Evolutionary conservation across 2,113 vertebrate species (phyloP).

Genomic region (Catharus fuscescens): DNA sequence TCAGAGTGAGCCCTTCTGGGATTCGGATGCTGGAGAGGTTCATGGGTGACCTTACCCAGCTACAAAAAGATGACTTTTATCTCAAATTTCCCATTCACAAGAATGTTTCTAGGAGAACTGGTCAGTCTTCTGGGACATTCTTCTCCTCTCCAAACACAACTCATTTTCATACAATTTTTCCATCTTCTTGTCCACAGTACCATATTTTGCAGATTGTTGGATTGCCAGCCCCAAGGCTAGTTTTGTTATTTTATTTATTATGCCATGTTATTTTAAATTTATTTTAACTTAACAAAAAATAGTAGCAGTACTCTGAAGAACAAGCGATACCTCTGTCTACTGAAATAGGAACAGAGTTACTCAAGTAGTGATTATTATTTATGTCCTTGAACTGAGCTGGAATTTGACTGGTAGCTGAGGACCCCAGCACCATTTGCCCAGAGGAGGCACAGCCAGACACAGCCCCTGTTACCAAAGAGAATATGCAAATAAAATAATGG

Average conservation of each 20-base stretch:
- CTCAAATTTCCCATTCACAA: neutral
- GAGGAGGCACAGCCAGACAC: neutral
- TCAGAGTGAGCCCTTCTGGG: neutral
- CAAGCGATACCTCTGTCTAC: neutral
- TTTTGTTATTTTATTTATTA: neutral
- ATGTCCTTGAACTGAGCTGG: neutral
- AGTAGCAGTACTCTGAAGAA: neutral
- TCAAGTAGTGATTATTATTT: neutral
- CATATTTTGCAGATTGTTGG: neutral
- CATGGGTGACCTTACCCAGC: neutral
- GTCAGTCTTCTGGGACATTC: neutral
- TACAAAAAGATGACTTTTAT: neutral
- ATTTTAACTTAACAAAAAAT: neutral
- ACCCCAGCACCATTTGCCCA: neutral
- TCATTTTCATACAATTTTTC: neutral
- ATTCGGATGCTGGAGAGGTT: neutral
- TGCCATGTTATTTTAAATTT: neutral
- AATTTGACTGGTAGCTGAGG: neutral
- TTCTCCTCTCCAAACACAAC: neutral
- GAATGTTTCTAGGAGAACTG: neutral
- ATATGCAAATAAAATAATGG: neutral
- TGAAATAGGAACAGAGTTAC: neutral
- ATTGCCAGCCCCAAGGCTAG: neutral
- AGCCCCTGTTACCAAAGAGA: neutral
- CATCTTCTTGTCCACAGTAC: fast-evolving